These are phyloP conservation scores for Chrysochloris asiatica DNA, from an alignment of 2,113 vertebrate genomes.

Conservation along the genomic window DNA sequence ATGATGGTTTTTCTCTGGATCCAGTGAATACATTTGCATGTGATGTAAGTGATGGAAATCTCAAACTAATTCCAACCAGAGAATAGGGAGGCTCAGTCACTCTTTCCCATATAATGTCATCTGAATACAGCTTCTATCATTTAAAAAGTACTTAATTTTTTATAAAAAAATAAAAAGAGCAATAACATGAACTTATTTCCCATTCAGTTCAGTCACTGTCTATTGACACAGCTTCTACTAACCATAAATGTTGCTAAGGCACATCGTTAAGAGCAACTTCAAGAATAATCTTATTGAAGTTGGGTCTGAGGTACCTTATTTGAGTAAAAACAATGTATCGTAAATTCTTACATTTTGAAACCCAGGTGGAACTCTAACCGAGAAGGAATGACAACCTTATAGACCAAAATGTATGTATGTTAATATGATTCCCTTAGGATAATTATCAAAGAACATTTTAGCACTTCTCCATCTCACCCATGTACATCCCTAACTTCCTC, in stretches of 20 bases:
- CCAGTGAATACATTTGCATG: neutral
- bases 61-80: neutral
- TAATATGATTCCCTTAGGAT: neutral
- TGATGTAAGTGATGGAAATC: neutral
- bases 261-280: neutral
- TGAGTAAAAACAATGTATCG: neutral
- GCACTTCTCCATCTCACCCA: neutral
- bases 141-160: neutral
- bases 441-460: neutral
- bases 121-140: neutral
- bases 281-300: neutral
- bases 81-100: neutral
- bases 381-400: neutral
- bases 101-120: neutral
- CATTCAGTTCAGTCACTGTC: neutral
- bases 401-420: neutral
- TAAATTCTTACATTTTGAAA: neutral
- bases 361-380: neutral
- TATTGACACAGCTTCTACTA: neutral
- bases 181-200: neutral
- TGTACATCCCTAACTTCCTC: neutral
- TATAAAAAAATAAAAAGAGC: neutral
- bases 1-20: neutral
- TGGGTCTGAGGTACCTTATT: neutral
- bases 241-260: neutral